Evolutionary conservation across 2,113 vertebrate genomes (phyloP).

Genomic region (Menidia beryllina): DNA sequence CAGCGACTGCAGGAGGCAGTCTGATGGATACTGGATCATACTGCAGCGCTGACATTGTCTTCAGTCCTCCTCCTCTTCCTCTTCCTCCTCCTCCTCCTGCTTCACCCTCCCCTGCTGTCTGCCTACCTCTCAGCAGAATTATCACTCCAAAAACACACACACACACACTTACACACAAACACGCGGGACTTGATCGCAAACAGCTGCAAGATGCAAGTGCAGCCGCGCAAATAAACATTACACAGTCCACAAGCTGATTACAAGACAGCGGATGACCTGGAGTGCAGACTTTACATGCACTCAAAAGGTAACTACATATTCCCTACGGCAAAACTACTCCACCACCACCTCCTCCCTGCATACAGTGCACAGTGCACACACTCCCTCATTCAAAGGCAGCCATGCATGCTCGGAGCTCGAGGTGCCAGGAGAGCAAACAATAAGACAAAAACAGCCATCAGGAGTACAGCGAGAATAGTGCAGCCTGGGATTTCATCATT

Average conservation of each 20-base stretch:
- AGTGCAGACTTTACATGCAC: slow-evolving; percentile 33
- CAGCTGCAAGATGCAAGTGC: slow-evolving; percentile 39
- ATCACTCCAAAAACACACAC: slow-evolving; percentile 58
- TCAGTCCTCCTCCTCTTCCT: slow-evolving; percentile 69
- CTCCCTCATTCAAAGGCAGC: slow-evolving; percentile 60
- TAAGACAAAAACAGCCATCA: slow-evolving; percentile 43
- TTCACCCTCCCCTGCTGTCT: slow-evolving; percentile 66
- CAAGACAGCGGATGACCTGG: slow-evolving; percentile 26
- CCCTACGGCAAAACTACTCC: slow-evolving; percentile 48
- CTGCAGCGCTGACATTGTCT: slow-evolving; percentile 81
- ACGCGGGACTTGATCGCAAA: slow-evolving; percentile 25
- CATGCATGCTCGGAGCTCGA: slow-evolving; percentile 66
- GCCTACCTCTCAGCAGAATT: slow-evolving; percentile 78
- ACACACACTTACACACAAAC: slow-evolving; percentile 34
- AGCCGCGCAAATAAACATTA: slow-evolving; percentile 32
- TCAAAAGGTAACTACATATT: slow-evolving; percentile 35
- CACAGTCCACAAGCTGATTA: slow-evolving; percentile 31
- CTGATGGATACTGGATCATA: slow-evolving; percentile 78
- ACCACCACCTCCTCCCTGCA: slow-evolving; percentile 11
- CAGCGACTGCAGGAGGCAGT: slow-evolving; percentile 74
- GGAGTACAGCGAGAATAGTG: slow-evolving; percentile 43
- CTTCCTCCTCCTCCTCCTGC: slow-evolving; percentile 54
- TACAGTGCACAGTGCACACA: slow-evolving; percentile 30
- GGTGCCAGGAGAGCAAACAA: slow-evolving; percentile 57
- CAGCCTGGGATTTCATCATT: slow-evolving; percentile 60